Evolutionary conservation across 2,888 invertebrate genomes (phyloP).

Genomic region (Pristionchus arcanus): DNA sequence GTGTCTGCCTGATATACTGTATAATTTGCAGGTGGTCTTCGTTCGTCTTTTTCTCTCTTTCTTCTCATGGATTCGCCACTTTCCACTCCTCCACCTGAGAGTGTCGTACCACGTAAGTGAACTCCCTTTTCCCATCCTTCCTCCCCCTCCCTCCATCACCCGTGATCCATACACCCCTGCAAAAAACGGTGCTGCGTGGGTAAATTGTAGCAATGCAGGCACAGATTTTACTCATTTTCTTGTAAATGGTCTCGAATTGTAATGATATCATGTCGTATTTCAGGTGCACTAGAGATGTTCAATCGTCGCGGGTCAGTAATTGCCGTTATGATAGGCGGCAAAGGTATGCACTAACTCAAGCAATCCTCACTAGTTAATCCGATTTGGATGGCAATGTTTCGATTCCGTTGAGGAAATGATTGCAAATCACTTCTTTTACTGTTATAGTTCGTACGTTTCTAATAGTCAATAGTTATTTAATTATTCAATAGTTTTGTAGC

Average conservation of each 20-base stretch:
- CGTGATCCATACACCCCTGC: not conserved
- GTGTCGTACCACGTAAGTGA: not conserved
- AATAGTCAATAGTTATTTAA: not conserved
- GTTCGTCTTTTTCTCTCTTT: not conserved
- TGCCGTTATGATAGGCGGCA: conserved; percentile 71
- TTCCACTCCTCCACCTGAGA: conserved; percentile 44
- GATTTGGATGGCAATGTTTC: not conserved
- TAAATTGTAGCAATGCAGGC: not conserved
- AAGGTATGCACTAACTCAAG: conserved; percentile 13
- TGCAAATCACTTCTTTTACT: not conserved
- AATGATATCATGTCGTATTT: not conserved
- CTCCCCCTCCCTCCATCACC: not conserved
- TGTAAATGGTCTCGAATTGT: not conserved
- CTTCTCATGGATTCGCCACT: conserved; percentile 15
- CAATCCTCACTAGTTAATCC: not conserved
- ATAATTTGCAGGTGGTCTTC: not conserved
- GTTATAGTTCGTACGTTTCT: not conserved
- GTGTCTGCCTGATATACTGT: too few relatives aligned
- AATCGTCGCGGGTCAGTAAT: conserved; percentile 72
- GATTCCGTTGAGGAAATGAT: not conserved
- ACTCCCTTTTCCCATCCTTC: not conserved
- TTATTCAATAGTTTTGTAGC: not conserved
- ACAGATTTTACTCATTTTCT: not conserved
- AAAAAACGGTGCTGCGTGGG: not conserved
- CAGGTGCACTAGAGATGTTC: conserved; percentile 70